A percentile compares a stretch with the other conserved stretches of the same genome.
Evolutionary conservation across 2,113 vertebrate genomes (phyloP).

Genomic region (Trinectes maculatus): DNA sequence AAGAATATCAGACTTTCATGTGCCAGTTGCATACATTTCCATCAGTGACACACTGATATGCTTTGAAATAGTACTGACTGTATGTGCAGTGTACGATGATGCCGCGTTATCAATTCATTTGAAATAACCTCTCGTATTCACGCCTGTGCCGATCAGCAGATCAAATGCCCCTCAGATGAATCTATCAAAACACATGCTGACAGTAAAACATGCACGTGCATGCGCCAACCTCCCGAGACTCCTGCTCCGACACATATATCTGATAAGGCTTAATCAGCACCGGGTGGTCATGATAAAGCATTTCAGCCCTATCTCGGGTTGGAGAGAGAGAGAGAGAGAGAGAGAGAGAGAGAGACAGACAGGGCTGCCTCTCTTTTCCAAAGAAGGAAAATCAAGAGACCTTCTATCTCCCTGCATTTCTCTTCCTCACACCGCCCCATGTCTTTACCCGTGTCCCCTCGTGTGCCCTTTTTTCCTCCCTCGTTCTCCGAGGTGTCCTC

Average conservation of each 20-base stretch:
- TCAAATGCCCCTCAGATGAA: conserved; percentile 43
- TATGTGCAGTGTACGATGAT: no score
- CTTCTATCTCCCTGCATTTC: conserved; percentile 36
- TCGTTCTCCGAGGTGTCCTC: conserved; percentile 25
- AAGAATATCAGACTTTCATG: background rate
- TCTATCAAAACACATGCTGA: conserved; percentile 38
- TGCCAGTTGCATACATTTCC: no score
- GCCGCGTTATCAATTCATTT: conserved; percentile 29
- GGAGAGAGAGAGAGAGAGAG: conserved; percentile 42
- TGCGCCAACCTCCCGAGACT: conserved; percentile 61
- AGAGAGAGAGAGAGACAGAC: conserved; percentile 43
- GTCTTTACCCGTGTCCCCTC: conserved; percentile 33
- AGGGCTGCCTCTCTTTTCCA: conserved; percentile 32
- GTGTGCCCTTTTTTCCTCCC: conserved; percentile 25
- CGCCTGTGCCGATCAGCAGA: conserved; percentile 38
- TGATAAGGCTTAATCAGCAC: conserved; percentile 77
- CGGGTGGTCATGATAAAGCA: conserved; percentile 76
- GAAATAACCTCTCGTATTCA: conserved; percentile 25
- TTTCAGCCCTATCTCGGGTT: conserved; percentile 75
- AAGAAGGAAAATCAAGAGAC: conserved; percentile 31
- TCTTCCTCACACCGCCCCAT: conserved; percentile 34
- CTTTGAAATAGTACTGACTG: no score
- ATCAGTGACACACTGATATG: no score
- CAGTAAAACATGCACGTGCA: conserved; percentile 57
- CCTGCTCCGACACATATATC: conserved; percentile 63